Conservation (phyloP, 1,140 invertebrate species). For the Prorops nasuta region DNA sequence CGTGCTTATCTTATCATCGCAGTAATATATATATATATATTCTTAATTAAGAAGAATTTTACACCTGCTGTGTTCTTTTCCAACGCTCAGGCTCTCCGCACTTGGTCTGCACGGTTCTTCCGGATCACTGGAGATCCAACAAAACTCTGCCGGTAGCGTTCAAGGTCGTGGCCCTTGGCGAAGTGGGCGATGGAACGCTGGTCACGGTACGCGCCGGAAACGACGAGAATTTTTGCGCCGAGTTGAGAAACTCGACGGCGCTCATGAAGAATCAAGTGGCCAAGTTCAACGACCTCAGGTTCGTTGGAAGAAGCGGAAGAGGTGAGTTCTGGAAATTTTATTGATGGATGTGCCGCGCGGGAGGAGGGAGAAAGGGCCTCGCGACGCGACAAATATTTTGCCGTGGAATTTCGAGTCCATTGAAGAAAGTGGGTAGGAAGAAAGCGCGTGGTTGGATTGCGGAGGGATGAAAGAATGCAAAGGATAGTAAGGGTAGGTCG, state of each 20-base stretch:
- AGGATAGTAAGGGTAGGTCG: slow-evolving; percentile 51
- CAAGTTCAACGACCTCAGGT: slow-evolving; percentile 96
- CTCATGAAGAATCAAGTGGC: slow-evolving; percentile 98
- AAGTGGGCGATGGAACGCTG: slow-evolving; percentile 92
- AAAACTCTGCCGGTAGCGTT: slow-evolving; percentile 95
- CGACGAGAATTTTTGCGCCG: slow-evolving; percentile 95
- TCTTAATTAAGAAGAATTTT: no score
- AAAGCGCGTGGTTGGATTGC: slow-evolving; percentile 20
- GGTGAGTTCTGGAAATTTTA: slow-evolving; percentile 81
- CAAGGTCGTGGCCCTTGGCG: slow-evolving; percentile 87
- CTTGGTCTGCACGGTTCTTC: slow-evolving; percentile 89
- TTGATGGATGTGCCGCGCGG: no score
- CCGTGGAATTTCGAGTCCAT: no score
- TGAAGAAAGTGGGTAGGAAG: slow-evolving; percentile 14
- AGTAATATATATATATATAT: no score
- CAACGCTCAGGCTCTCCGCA: slow-evolving; percentile 77
- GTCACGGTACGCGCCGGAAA: slow-evolving; percentile 95
- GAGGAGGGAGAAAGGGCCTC: no score
- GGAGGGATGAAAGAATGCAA: slow-evolving; percentile 15
- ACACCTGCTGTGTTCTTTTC: no score
- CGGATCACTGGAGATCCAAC: slow-evolving; percentile 95
- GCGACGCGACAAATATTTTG: no score
- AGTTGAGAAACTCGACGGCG: slow-evolving; percentile 89
- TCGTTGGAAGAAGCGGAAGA: slow-evolving; percentile 94
- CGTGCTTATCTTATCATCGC: no score